Percentiles rank a stretch among this genome's conserved stretches.
These are phyloP conservation scores for Redunca redunca DNA, from an alignment of 2,113 vertebrate species.

Conservation along the genomic window DNA sequence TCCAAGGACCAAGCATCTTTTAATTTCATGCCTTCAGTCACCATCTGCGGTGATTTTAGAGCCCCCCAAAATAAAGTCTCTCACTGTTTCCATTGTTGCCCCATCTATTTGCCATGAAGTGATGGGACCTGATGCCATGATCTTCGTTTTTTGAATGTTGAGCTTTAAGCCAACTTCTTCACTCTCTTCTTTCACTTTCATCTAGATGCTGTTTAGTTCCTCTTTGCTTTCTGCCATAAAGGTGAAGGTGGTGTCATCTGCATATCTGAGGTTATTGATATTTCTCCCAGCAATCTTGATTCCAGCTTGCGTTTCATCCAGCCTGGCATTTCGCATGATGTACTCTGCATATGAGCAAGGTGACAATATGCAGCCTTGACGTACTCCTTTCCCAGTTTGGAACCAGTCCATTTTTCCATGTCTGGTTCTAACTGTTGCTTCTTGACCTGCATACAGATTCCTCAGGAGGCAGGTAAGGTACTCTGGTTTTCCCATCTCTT, in stretches of 20 bases:
- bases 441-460: background rate
- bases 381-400: background rate
- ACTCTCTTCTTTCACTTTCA: background rate
- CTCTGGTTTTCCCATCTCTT: background rate
- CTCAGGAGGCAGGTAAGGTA: background rate
- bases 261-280: background rate
- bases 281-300: background rate
- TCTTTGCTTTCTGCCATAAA: background rate
- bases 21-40: background rate
- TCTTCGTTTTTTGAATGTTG: background rate
- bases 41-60: fast-evolving
- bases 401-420: background rate
- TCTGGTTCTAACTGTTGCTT: background rate
- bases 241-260: background rate
- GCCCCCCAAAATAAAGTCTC: background rate
- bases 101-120: background rate
- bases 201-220: background rate
- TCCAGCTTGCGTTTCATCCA: background rate
- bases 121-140: background rate
- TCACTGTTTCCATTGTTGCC: background rate
- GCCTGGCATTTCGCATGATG: background rate
- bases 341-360: background rate
- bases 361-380: background rate
- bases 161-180: background rate
- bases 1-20: background rate